Conservation (phyloP, 2,888 invertebrate species). For the Nephrotoma appendiculata region DNA sequence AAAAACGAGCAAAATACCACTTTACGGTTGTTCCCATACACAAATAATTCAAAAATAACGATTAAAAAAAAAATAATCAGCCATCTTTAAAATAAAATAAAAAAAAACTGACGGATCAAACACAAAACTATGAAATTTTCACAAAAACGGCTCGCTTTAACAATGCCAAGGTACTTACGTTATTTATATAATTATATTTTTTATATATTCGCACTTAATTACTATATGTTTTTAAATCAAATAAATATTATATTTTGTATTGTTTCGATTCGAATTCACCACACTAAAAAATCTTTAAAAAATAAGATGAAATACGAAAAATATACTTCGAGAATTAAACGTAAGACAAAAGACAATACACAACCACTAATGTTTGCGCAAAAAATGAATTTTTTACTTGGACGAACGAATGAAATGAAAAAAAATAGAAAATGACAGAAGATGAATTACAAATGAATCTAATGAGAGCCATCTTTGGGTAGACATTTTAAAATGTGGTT, state of each 20-base stretch:
- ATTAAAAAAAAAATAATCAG: neutral
- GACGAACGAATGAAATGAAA: neutral
- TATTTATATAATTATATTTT: neutral
- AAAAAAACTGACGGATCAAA: neutral
- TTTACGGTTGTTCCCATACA: neutral
- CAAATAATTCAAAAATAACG: neutral
- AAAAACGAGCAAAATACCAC: neutral
- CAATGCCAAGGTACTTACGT: neutral
- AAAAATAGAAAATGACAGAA: neutral
- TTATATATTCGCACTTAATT: neutral
- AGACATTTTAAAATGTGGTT: neutral
- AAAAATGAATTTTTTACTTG: neutral
- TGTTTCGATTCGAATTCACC: neutral
- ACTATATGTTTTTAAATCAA: neutral
- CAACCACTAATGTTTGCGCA: conserved; percentile 4
- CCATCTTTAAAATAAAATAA: conserved; percentile 1
- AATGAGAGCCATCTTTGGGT: neutral
- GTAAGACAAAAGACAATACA: conserved; percentile 3
- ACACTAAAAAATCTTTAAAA: neutral
- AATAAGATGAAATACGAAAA: neutral
- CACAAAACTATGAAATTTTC: neutral
- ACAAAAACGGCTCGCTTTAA: neutral
- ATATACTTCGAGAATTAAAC: neutral
- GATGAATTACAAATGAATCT: neutral
- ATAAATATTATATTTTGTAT: neutral